Base-by-base conservation (phyloP, 2,113 vertebrate genomes). In the Lontra canadensis region DNA sequence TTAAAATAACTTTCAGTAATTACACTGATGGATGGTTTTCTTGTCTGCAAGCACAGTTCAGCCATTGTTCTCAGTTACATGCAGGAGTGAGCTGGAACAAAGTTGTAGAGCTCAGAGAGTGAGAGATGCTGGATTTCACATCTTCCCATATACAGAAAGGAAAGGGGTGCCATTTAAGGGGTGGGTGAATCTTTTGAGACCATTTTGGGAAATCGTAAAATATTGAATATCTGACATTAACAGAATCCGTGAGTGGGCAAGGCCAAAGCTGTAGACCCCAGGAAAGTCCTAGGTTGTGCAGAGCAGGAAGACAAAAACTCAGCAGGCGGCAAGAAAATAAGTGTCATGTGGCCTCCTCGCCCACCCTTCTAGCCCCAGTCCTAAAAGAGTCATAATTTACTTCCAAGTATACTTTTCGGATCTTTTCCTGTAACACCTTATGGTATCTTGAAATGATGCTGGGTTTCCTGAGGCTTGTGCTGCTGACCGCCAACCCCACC, bases 401-500 rank as follows among this genome's bases (percentile, higher is more conserved):
- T 88, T 31, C 57, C 63, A 63, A 49, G 31, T 11, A 6, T 67
- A 42, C 57, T 26, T 80, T 91, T 80, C 13, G 88, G 34, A 82
- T 79, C 78, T 90, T 78, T 55, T 93, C 57, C 87, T 63, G 18
- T 87, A 61, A 88, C 23, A 63, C 69, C 26, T 61, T 34, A 39
- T 57, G 71, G 39, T 90, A 95, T 85, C 57, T 55, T 95, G 23
- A 87, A 39, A 83, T 39, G 95, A 6, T 97, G 69, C 87, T 86
- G n/a, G 90, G 47, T 97, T 97, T 97, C 85, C 39, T n/a, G 85
- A 96, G 92, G 47, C 94, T 94, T 95, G 49, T 23, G 88, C 94
- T 98, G 94, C 96, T 97, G 97, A 85, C 85, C 44, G 34, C 67
- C 97, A 96, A 71, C 67, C 97, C 89, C 90, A 26, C 65, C 97